phyloP scores from a whole-genome alignment of 2,797 vertebrate species.

The Gephyroberyx darwinii region DNA sequence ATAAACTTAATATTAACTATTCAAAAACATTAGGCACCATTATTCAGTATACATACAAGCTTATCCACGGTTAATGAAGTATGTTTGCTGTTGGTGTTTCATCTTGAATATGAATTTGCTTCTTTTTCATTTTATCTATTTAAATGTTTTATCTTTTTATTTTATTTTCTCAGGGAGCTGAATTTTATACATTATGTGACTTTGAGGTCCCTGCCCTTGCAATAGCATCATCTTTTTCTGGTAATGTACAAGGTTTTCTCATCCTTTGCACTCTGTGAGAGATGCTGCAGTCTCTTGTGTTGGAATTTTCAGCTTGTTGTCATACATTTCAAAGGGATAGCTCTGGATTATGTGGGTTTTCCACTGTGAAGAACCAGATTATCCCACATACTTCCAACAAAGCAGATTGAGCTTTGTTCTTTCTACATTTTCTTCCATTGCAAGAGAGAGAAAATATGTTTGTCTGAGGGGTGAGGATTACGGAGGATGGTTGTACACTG shows the following conservation, averaged over 20 bases:
- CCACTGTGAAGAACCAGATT: slow-evolving; percentile 38
- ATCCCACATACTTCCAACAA: slow-evolving; percentile 34
- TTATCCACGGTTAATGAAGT: not conserved
- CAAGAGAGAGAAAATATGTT: slow-evolving; percentile 19
- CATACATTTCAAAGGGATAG: slow-evolving; percentile 39
- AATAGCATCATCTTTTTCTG: not conserved
- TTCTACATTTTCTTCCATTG: slow-evolving; percentile 16
- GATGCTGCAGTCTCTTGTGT: slow-evolving; percentile 25
- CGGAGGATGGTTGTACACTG: slow-evolving; percentile 5
- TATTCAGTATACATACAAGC: not conserved
- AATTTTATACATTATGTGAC: not conserved
- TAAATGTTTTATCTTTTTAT: not conserved
- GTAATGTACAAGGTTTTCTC: slow-evolving; percentile 14
- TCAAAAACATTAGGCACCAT: not conserved
- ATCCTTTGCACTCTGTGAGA: slow-evolving; percentile 29
- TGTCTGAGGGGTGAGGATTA: slow-evolving; percentile 13
- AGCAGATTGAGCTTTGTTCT: slow-evolving; percentile 41
- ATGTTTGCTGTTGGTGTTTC: not conserved
- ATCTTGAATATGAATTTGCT: not conserved
- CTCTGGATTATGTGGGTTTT: slow-evolving; percentile 42
- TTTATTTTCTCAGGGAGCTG: not conserved
- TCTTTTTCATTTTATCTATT: not conserved
- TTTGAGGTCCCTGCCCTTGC: slow-evolving; percentile 5
- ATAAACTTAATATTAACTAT: too few species aligned
- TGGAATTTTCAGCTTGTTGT: slow-evolving; percentile 36